Base-by-base conservation (phyloP, 2,888 invertebrate species). In the Theristus sp. region DNA sequence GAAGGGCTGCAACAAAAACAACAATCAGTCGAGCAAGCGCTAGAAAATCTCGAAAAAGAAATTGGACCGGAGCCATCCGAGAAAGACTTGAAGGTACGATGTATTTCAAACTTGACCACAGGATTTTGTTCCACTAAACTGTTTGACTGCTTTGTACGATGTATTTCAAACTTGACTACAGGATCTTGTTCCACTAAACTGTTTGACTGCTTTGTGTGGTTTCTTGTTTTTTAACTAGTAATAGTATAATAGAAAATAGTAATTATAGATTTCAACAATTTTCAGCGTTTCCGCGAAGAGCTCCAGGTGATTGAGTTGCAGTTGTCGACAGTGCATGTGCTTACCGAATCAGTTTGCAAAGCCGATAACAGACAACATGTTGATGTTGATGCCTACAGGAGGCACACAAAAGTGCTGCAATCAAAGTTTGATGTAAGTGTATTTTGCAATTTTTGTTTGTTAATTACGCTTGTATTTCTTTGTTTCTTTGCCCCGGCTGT, bases 321-420 rank as follows among this genome's bases (percentile, higher is more conserved):
- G 6, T 2, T 58, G 47, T 22, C 58, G n/a, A 29, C 58, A 2
- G 29, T 49, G 22, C 38, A 58, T 29, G 58, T 58, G 49, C 29
- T 58, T 27, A 28, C 49, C 29, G 58, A 58, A 20, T 58, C 58
- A n/a, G 49, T 58, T 2, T 58, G 58, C 30, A 47, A 49, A 17
- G 28, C 10, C 3, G 58, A 47, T 1, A 47, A 58, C n/a, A 17
- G 22, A 1, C n/a, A 47, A 24, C 58, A 58, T 25, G 2, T 58
- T 20, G 49, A 58, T 24, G 25, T 29, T 10, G 58, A 26, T 10
- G 2, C 49, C 17, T 3, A 49, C 3, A 6, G 46, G 1, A 2
- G n/a, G 27, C 10, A 46, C 1, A 46, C 57, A 3, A 25, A 17
- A n/a, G 2, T 20, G 22, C 27, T 57, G 29, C 57, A 57, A 27